phyloP scores from a whole-genome alignment of 2,797 vertebrate species.

The Brotula barbata region DNA sequence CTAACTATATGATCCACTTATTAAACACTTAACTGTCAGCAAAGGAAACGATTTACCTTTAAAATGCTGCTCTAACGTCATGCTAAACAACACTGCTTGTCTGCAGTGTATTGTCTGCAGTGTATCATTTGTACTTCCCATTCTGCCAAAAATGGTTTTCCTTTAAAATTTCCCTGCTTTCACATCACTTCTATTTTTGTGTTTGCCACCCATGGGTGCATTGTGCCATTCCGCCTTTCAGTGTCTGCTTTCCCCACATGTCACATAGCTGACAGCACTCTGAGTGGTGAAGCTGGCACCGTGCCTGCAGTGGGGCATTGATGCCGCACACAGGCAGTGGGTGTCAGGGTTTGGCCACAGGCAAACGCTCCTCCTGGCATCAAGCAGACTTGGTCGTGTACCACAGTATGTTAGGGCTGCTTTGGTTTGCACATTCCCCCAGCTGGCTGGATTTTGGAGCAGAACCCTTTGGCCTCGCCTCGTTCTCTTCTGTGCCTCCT shows the following conservation, averaged over 20 bases:
- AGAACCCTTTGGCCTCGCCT: conserved; percentile 28
- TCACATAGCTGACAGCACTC: conserved; percentile 67
- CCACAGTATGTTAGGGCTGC: conserved; percentile 51
- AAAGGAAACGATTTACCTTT: background rate
- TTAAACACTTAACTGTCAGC: background rate
- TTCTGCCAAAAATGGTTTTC: background rate
- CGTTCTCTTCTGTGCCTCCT: conserved; percentile 14
- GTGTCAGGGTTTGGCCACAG: conserved; percentile 58
- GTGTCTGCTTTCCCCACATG: conserved; percentile 63
- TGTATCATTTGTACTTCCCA: background rate
- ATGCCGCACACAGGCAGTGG: conserved; percentile 57
- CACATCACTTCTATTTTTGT: conserved; percentile 72
- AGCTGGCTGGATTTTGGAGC: conserved; percentile 52
- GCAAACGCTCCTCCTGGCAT: conserved; percentile 49
- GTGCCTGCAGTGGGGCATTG: conserved; percentile 58
- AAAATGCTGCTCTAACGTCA: background rate
- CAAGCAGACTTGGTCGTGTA: conserved; percentile 54
- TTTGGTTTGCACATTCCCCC: conserved; percentile 67
- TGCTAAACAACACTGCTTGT: no score
- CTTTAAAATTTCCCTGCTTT: conserved; percentile 22
- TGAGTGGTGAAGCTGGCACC: conserved; percentile 67
- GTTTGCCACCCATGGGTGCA: conserved; percentile 69
- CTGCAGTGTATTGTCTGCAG: background rate
- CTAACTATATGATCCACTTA: background rate
- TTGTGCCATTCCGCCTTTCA: conserved; percentile 67